A percentile compares a stretch with the other conserved stretches of the same genome.
These are phyloP conservation scores for Pseudochromis fuscus DNA, from an alignment of 2,797 vertebrate species.

Conservation along the genomic window DNA sequence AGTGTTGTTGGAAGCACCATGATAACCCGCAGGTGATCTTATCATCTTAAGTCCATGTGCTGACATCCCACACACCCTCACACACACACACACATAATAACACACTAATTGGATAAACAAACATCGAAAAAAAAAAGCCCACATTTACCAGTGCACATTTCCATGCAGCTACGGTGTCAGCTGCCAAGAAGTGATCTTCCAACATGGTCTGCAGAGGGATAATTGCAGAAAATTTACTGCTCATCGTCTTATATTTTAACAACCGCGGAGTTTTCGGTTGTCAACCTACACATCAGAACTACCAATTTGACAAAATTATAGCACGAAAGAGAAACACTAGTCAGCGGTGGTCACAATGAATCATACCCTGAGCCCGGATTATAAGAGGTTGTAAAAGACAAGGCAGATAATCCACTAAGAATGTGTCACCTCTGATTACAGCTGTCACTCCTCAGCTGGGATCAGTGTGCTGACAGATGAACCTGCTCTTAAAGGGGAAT, in stretches of 20 bases:
- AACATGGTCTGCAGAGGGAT: conserved; percentile 62
- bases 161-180: conserved; percentile 15
- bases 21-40: conserved; percentile 63
- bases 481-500: conserved; percentile 59
- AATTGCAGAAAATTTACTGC: conserved; percentile 69
- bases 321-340: conserved; percentile 59
- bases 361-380: conserved; percentile 63
- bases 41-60: conserved; percentile 41
- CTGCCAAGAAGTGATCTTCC: conserved; percentile 51
- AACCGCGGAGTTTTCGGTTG: conserved; percentile 67
- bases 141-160: conserved; percentile 9
- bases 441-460: conserved; percentile 64
- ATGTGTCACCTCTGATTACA: conserved; percentile 74
- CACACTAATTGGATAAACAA: conserved; percentile 38
- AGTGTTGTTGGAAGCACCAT: conserved; percentile 32
- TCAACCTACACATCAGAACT: conserved; percentile 74
- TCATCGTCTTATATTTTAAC: conserved; percentile 58
- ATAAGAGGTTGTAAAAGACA: conserved; percentile 74
- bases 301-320: conserved; percentile 74
- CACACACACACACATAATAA: conserved; percentile 16
- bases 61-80: conserved; percentile 40
- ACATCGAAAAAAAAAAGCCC: conserved; percentile 23
- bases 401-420: conserved; percentile 73
- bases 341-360: conserved; percentile 66
- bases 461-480: conserved; percentile 67